Conservation (phyloP, 1,140 invertebrate genomes). For the Acromyrmex heyeri region DNA sequence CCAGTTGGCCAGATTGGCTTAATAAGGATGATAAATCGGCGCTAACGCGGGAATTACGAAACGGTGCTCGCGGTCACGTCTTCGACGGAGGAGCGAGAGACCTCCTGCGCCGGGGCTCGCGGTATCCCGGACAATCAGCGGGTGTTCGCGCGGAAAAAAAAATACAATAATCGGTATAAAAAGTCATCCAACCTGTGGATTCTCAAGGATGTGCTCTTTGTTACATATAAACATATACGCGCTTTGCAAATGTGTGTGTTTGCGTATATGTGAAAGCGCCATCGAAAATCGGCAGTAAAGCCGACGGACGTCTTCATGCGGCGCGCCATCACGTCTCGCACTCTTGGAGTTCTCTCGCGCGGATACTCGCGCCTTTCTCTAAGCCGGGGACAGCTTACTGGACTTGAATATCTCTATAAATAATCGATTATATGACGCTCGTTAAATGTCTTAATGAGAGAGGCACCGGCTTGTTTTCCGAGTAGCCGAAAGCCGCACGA, state of each 20-base stretch:
- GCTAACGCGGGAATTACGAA: constrained; percentile 74
- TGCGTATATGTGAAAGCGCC: neutral
- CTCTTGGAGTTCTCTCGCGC: constrained; percentile 25
- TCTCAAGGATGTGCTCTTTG: constrained; percentile 6
- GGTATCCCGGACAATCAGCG: constrained; percentile 72
- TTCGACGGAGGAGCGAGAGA: constrained; percentile 45
- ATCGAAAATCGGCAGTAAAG: constrained; percentile 76
- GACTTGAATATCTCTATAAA: constrained; percentile 81
- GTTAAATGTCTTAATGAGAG: constrained; percentile 82
- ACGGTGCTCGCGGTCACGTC: constrained; percentile 52
- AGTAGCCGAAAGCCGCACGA: constrained; percentile 58
- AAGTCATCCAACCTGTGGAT: constrained; percentile 34
- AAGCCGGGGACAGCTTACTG: constrained; percentile 66
- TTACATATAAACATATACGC: neutral
- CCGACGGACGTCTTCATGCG: constrained; percentile 78
- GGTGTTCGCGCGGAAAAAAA: constrained; percentile 70
- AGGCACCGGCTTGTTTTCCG: constrained; percentile 70
- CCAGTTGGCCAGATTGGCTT: constrained; percentile 68
- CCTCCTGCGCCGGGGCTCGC: constrained; percentile 71
- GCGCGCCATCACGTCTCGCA: constrained; percentile 36
- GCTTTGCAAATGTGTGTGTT: neutral
- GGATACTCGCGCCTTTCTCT: constrained; percentile 43
- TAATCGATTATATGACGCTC: constrained; percentile 82
- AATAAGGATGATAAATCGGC: constrained; percentile 77
- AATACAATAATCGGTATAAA: constrained; percentile 74